Conservation (phyloP, 2,113 vertebrate genomes). For the Nyctibius bracteatus region DNA sequence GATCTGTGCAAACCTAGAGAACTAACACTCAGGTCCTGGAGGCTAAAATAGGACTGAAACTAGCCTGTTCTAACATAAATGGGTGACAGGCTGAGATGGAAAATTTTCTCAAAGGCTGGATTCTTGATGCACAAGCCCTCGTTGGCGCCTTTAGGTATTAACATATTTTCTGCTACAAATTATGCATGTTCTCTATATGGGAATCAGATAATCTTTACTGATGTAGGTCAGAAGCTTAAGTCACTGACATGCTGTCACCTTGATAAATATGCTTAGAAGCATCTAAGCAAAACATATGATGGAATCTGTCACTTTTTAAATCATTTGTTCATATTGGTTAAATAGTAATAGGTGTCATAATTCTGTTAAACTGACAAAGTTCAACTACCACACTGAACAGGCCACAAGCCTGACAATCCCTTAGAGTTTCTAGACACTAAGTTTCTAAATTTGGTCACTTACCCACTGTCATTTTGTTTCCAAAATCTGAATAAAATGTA, state of each 20-base stretch:
- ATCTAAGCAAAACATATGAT: background rate
- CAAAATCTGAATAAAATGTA: constrained; percentile 15
- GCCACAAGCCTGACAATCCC: background rate
- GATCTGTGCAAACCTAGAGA: background rate
- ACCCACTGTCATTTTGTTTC: constrained; percentile 9
- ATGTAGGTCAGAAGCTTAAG: background rate
- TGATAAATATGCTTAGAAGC: constrained; percentile 23
- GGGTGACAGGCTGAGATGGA: background rate
- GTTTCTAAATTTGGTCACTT: constrained; percentile 24
- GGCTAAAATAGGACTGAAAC: background rate
- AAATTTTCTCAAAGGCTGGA: background rate
- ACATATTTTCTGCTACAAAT: background rate
- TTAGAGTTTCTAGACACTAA: constrained; percentile 20
- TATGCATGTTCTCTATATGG: background rate
- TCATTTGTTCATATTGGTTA: background rate
- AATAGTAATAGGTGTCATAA: background rate
- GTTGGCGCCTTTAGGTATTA: background rate
- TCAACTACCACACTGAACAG: background rate
- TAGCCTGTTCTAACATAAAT: background rate
- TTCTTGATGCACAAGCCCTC: background rate
- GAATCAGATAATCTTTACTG: background rate
- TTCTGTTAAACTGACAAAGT: background rate
- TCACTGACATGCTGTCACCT: background rate
- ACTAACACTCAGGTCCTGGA: background rate
- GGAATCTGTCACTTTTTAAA: background rate